Base-by-base conservation (phyloP, 2,888 invertebrate genomes). In the Hypsopygia costalis region DNA sequence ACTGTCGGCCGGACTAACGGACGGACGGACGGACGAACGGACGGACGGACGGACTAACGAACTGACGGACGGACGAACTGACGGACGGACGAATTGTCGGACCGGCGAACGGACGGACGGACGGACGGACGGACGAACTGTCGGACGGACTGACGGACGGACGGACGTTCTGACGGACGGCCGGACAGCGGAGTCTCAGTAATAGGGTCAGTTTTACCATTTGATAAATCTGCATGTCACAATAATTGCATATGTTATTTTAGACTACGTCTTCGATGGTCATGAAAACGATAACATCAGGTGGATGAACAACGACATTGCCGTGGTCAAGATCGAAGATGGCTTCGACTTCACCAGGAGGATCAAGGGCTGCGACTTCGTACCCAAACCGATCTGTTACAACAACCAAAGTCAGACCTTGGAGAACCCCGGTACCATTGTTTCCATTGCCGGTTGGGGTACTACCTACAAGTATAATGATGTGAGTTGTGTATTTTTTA, bases 281-380 rank as follows among this genome's bases (percentile, higher is more conserved):
- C 81, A 83, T 33, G 78, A 82, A 38, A 81, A 83, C 36, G 85
- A 85, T 44, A 83, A 85, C 42, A 78, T 86, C 10, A 61, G 81
- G 40, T 86, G 85, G 85, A 81, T 86, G 85, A 81, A 80, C 63
- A 82, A 85, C 42, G 85, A 86, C 45, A 82, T 86, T 4, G 85
- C 85, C 0, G 62, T 86, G 0, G 81, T 85, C 0, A 85, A 81
- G 40, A 57, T 83, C 0, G 85, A 85, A 41, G 82, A 80, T 11
- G 79, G 80, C 0, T 86, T 86, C 32, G 81, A 85, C 40, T 85
- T 85, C 43, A 69, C 59, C 1, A 56, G 81, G 12, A 62, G 76
- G 7, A 64, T 83, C 1, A 58, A 66, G 32, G 85, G 85, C 1
- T 86, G 85, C 36, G 83, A 83, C 16, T 83, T 81, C 30, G 47